These are phyloP conservation scores for Eupeodes corollae DNA, from an alignment of 1,140 invertebrate species.

Conservation along the genomic window DNA sequence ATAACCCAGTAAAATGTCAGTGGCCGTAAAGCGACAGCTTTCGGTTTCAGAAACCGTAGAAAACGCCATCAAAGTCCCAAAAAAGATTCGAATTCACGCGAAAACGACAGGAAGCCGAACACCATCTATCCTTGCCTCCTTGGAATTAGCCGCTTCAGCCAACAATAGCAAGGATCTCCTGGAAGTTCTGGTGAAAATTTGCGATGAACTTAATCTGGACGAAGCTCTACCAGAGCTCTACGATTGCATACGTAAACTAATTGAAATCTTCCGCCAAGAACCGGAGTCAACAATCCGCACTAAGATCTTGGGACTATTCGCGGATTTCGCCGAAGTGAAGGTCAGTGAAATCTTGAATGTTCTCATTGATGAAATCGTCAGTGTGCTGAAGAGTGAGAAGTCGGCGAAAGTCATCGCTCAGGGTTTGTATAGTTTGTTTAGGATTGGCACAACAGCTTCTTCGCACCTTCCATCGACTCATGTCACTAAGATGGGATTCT, in stretches of 20 bases:
- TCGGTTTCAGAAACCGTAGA: slow-evolving; percentile 9
- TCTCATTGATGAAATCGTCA: slow-evolving; percentile 55
- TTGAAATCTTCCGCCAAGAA: slow-evolving; percentile 29
- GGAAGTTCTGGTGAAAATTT: slow-evolving; percentile 28
- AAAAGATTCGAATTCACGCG: slow-evolving; percentile 26
- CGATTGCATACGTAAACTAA: slow-evolving; percentile 19
- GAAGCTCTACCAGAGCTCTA: slow-evolving; percentile 21
- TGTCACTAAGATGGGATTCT: slow-evolving; percentile 26
- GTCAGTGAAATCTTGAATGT: slow-evolving; percentile 15
- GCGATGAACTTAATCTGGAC: slow-evolving; percentile 25
- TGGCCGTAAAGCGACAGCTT: slow-evolving; percentile 4
- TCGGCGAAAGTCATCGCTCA: slow-evolving; percentile 62
- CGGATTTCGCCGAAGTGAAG: slow-evolving; percentile 23
- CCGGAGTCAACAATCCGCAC: slow-evolving; percentile 26
- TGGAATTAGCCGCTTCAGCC: slow-evolving; percentile 10
- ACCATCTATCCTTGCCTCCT: slow-evolving; percentile 14
- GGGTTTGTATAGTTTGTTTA: slow-evolving; percentile 26
- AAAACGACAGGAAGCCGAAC: slow-evolving; percentile 8
- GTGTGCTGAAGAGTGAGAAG: slow-evolving; percentile 61
- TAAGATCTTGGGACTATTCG: slow-evolving; percentile 24
- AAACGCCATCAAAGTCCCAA: slow-evolving; percentile 7
- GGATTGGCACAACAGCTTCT: slow-evolving; percentile 22
- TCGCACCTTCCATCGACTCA: slow-evolving; percentile 20
- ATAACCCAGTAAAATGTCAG: neutral
- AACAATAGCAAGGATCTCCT: slow-evolving; percentile 18